Conservation (phyloP, 2,113 vertebrate species). For the Paralichthys olivaceus region DNA sequence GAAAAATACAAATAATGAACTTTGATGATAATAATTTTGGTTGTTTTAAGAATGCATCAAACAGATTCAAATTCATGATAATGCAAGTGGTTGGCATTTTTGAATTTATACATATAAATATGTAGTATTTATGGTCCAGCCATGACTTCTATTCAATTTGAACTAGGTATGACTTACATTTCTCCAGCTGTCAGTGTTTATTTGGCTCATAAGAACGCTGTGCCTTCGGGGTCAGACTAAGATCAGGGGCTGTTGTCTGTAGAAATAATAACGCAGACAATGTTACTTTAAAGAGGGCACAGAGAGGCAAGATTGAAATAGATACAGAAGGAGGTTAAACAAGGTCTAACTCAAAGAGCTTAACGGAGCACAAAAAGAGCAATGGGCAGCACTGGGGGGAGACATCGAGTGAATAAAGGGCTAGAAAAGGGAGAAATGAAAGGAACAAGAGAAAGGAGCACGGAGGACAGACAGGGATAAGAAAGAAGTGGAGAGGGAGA, state of each 20-base stretch:
- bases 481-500: constrained; percentile 27
- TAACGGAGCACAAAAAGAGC: constrained; percentile 54
- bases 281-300: constrained; percentile 58
- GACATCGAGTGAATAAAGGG: constrained; percentile 36
- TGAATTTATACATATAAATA: neutral
- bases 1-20: too few species aligned
- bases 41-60: neutral
- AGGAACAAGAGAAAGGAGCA: constrained; percentile 21
- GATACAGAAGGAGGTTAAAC: constrained; percentile 70
- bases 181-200: constrained; percentile 58
- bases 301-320: constrained; percentile 46
- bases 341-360: constrained; percentile 61
- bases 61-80: neutral
- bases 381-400: constrained; percentile 44
- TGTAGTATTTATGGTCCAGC: constrained; percentile 5
- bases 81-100: neutral
- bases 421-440: constrained; percentile 22
- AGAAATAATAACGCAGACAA: constrained; percentile 61
- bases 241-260: constrained; percentile 53
- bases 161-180: constrained; percentile 57
- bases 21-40: too few species aligned
- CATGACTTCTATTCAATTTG: constrained; percentile 8
- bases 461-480: constrained; percentile 18
- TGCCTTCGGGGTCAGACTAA: constrained; percentile 53
- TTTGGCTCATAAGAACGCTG: constrained; percentile 48